Evolutionary conservation across 2,797 vertebrate genomes (phyloP).

Genomic region (Cyclura pinguis): DNA sequence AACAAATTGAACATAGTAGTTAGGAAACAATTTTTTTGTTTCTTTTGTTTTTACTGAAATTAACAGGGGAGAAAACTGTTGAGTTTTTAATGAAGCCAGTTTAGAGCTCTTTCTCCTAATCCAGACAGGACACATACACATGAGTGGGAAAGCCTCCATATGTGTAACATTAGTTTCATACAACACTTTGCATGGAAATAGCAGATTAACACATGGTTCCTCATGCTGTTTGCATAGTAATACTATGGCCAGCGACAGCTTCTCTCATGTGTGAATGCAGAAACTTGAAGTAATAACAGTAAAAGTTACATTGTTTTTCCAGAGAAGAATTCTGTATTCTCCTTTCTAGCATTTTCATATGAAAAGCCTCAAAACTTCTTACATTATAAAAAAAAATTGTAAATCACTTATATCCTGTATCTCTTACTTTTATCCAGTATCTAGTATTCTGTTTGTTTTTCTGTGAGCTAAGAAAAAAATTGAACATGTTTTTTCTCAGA

Average conservation of each 20-base stretch:
- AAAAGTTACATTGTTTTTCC: not conserved
- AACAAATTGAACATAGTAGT: conserved; percentile 1
- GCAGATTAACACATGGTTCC: not conserved
- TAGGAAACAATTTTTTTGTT: not conserved
- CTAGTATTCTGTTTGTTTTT: not conserved
- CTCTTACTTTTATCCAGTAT: too few species aligned
- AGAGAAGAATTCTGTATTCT: not conserved
- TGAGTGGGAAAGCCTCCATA: not conserved
- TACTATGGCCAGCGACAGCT: not conserved
- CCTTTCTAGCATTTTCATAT: not conserved
- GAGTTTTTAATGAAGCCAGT: not conserved
- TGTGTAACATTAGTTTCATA: not conserved
- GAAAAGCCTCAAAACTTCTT: not conserved
- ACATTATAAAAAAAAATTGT: not conserved
- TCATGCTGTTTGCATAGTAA: not conserved
- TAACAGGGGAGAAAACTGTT: not conserved
- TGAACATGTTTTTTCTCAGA: not conserved
- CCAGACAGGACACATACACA: not conserved
- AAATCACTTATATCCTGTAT: not conserved
- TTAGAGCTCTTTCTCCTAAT: not conserved
- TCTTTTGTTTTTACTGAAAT: not conserved
- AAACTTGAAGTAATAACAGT: not conserved
- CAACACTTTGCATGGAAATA: not conserved
- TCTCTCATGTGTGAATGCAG: not conserved
- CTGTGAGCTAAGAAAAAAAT: not conserved